These are phyloP conservation scores for Sebastes umbrosus DNA, from an alignment of 2,797 vertebrate genomes.

Conservation along the genomic window DNA sequence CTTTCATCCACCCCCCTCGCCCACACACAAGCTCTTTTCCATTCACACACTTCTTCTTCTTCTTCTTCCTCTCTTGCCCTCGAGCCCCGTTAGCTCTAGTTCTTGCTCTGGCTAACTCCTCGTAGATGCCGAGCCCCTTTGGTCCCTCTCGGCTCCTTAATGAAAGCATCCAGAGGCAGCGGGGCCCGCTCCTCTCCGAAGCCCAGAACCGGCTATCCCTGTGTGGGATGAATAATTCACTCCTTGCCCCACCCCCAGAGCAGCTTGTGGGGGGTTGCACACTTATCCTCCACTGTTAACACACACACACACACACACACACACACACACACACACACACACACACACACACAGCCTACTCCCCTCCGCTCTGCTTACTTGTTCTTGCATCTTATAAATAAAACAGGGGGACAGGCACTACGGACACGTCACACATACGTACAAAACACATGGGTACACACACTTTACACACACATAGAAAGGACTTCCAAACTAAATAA, in stretches of 20 bases:
- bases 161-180: slow-evolving; percentile 60
- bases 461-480: neutral
- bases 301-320: neutral
- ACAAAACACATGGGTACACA: slow-evolving; percentile 8
- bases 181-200: slow-evolving; percentile 48
- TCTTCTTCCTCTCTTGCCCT: slow-evolving; percentile 32
- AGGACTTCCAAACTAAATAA: neutral
- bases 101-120: slow-evolving; percentile 50
- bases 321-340: slow-evolving; percentile 9
- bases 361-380: slow-evolving; percentile 44
- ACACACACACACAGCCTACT: slow-evolving; percentile 5
- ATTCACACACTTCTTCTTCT: slow-evolving; percentile 51
- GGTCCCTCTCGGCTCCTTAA: slow-evolving; percentile 19
- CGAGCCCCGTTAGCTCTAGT: slow-evolving; percentile 33
- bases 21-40: slow-evolving; percentile 42
- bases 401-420: slow-evolving; percentile 54
- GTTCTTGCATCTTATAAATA: slow-evolving; percentile 68
- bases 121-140: slow-evolving; percentile 32
- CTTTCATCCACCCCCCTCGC: slow-evolving; percentile 28
- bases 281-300: slow-evolving; percentile 49
- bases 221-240: slow-evolving; percentile 83
- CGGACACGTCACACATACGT: slow-evolving; percentile 33
- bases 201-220: slow-evolving; percentile 63
- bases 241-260: slow-evolving; percentile 75
- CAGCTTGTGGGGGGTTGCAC: slow-evolving; percentile 71